Base-by-base conservation (phyloP, 2,888 invertebrate genomes). In the Drosophila anomelani region DNA sequence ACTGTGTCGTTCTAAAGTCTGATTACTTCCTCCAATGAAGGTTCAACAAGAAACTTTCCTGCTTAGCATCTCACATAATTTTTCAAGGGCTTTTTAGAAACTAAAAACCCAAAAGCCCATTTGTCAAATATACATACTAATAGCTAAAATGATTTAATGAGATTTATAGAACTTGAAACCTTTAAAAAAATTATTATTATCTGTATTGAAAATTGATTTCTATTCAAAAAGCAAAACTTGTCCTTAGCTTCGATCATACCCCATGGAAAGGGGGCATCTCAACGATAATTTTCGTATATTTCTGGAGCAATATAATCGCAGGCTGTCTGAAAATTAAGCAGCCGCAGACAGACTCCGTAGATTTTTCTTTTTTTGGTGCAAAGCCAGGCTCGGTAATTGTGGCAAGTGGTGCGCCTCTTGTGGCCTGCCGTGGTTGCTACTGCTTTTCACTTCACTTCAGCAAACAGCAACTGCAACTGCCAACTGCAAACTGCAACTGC, bases 221-320 rank as follows among this genome's bases (percentile, higher is more conserved):
- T 9, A 10, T 26, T 5, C 26, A 26, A 26, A 26, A 26, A 8
- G 1, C 7, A 7, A 4, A 26, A 26, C 15, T n/a, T 9, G 3
- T 13, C 7, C 3, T 13, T 4, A 17, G 20, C n/a, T 17, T 26
- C 13, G 20, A 36, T 17, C 29, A 36, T 47, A 9, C 59, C 32
- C 47, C 8, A 3, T 5, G 0, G 0, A 0, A 17, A 23, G 46
- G 13, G 13, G 13, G 34, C n/a, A 41, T 26, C 51, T 32, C 7
- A 47, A 58, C 76, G 54, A 77, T 66, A 67, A 83, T 80, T 86
- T 89, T 90, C 77, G 80, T 85, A 90, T 79, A 88, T 80, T 90
- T 90, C 89, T 90, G 74, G 90, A 90, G 89, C 89, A 90, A 90
- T 90, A 89, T 90, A 90, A 90, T 90, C 90, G 80, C 79, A 66